Percentiles rank a stretch among this genome's conserved stretches.
Conservation (phyloP, 2,888 invertebrate species). For the Lycia hirtaria region DNA sequence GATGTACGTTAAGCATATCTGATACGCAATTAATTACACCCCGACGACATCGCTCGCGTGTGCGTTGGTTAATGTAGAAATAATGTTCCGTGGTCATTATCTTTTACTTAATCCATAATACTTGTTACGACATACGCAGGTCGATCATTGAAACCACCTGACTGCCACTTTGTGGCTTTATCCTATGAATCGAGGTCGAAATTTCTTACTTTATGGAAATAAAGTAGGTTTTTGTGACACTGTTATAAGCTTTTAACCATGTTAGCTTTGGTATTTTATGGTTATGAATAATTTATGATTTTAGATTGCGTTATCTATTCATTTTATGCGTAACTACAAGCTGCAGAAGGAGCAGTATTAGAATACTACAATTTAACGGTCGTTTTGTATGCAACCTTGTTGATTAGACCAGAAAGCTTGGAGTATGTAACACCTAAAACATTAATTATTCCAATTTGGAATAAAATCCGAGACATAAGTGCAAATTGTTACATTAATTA, state of each 20-base stretch:
- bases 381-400: not conserved
- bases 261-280: slow-evolving; percentile 2
- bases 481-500: too few species aligned
- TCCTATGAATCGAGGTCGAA: slow-evolving; percentile 24
- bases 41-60: slow-evolving; percentile 56
- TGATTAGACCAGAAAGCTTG: too few species aligned
- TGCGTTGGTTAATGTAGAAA: slow-evolving; percentile 70
- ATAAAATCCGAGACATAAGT: too few species aligned
- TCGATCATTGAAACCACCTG: slow-evolving; percentile 28
- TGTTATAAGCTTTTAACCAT: not conserved
- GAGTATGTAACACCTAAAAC: too few species aligned
- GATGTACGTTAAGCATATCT: not conserved
- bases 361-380: not conserved
- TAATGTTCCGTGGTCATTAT: slow-evolving; percentile 76
- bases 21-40: slow-evolving; percentile 5
- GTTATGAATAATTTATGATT: slow-evolving; percentile 2
- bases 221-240: slow-evolving; percentile 8
- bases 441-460: too few species aligned
- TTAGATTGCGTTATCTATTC: not conserved
- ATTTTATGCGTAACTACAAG: slow-evolving; percentile 4
- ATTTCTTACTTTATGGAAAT: slow-evolving; percentile 8
- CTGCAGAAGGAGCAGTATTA: not conserved
- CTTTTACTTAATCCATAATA: slow-evolving; percentile 71
- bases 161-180: slow-evolving; percentile 28
- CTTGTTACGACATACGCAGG: slow-evolving; percentile 60